These are phyloP conservation scores for Alosa sapidissima DNA, from an alignment of 2,797 vertebrate species.

Conservation along the genomic window DNA sequence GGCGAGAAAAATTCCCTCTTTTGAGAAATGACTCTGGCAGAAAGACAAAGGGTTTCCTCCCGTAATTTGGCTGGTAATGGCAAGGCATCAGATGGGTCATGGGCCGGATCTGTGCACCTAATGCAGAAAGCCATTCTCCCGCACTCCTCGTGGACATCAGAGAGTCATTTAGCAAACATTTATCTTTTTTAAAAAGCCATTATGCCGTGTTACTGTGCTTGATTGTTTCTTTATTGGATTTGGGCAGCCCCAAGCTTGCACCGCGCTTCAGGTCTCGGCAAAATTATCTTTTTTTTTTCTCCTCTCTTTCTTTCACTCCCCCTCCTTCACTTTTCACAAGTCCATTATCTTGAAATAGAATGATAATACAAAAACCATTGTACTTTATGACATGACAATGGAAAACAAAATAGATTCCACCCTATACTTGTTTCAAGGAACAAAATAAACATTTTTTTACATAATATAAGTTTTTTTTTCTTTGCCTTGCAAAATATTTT, in stretches of 20 bases:
- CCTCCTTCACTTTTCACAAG: conserved; percentile 34
- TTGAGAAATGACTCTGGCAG: conserved; percentile 41
- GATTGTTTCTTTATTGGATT: conserved; percentile 64
- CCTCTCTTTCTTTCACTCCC: conserved; percentile 44
- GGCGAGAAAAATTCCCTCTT: conserved; percentile 38
- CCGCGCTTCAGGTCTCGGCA: conserved; percentile 53
- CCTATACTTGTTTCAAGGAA: background rate
- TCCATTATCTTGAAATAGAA: conserved; percentile 50
- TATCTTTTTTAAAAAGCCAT: conserved; percentile 66
- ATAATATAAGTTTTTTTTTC: background rate
- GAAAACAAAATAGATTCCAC: conserved; percentile 20
- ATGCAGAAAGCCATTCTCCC: conserved; percentile 52
- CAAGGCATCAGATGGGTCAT: conserved; percentile 56
- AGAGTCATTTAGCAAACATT: conserved; percentile 61
- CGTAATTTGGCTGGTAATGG: conserved; percentile 58
- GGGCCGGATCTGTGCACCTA: conserved; percentile 54
- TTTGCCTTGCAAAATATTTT: background rate
- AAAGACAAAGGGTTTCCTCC: conserved; percentile 53
- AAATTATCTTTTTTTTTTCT: conserved; percentile 55
- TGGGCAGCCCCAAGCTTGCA: conserved; percentile 53
- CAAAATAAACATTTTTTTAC: conserved; percentile 8
- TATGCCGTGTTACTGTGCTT: conserved; percentile 59
- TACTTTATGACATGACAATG: conserved; percentile 22
- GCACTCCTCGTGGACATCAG: conserved; percentile 60
- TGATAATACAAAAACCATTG: conserved; percentile 32